These are phyloP conservation scores for Phrynocephalus forsythii DNA, from an alignment of 2,797 vertebrate genomes.

Conservation along the genomic window DNA sequence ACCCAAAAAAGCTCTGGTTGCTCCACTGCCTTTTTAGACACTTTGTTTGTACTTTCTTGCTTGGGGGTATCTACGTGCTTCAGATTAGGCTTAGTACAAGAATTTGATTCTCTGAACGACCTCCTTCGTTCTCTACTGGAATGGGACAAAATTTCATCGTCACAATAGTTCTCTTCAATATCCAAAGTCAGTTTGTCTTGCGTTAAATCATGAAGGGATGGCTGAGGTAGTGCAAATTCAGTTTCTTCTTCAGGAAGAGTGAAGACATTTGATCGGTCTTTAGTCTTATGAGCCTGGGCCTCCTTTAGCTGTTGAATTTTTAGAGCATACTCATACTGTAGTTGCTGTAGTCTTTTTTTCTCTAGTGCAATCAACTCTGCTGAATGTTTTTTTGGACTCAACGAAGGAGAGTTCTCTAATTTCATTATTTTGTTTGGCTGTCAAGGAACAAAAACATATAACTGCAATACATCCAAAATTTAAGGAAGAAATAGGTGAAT, in stretches of 20 bases:
- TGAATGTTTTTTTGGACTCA: slow-evolving; percentile 86
- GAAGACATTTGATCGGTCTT: slow-evolving; percentile 70
- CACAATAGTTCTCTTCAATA: slow-evolving; percentile 86
- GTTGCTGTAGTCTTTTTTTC: slow-evolving; percentile 91
- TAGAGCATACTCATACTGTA: slow-evolving; percentile 93
- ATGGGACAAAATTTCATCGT: slow-evolving; percentile 82
- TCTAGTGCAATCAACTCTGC: slow-evolving; percentile 90
- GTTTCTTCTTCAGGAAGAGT: slow-evolving; percentile 75
- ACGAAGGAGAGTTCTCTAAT: slow-evolving; percentile 76
- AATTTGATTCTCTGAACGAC: slow-evolving; percentile 90
- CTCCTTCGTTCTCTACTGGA: slow-evolving; percentile 80
- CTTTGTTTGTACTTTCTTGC: slow-evolving; percentile 81
- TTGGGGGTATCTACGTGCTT: slow-evolving; percentile 82
- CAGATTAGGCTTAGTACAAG: slow-evolving; percentile 94
- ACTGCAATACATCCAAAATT: slow-evolving; percentile 14
- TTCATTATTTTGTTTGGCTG: slow-evolving; percentile 88
- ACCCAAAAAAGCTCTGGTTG: slow-evolving; percentile 86
- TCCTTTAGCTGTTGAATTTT: slow-evolving; percentile 97
- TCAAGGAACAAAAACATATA: slow-evolving; percentile 49
- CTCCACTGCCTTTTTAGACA: slow-evolving; percentile 72
- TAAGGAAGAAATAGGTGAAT: not conserved
- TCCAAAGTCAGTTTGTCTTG: slow-evolving; percentile 94
- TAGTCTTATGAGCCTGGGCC: slow-evolving; percentile 85
- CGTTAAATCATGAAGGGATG: slow-evolving; percentile 94
- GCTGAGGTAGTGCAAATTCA: slow-evolving; percentile 88